Evolutionary conservation across 2,113 vertebrate species (phyloP), one percentile per base, ranked within the genome.

Genomic region (Caranx ignobilis): DNA sequence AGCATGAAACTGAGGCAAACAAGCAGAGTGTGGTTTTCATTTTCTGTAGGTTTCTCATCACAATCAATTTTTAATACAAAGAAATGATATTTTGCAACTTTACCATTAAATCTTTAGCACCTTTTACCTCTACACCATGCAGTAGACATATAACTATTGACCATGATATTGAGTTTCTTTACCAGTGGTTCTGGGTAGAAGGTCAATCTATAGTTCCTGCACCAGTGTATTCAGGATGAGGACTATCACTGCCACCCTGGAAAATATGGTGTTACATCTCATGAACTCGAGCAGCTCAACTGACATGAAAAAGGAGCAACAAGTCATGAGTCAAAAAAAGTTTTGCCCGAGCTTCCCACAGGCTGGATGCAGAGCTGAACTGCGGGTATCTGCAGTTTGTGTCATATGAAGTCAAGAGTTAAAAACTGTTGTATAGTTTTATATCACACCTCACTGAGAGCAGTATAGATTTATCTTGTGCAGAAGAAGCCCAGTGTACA

Each of bases 181-280:
- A 7, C 16, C 62, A 32, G 50, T 6, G 13, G 31, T 11, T 16
- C 9, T 48, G 11, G 7, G 19, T 39, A 21, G 69, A 70, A 66
- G 64, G 48, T 71, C 59, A 75, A 26, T 63, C 41, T 59, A 32
- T 66, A 35, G 39, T 59, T 71, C 35, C 35, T 13, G 37, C 55
- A 35, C 3, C 7, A n/a, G 6, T 3, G 47, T 5, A 34, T 15
- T 15, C 5, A 45, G 26, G 13, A 56, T 6, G 37, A 48, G 3
- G 8, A 9, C 32, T 35, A 41, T 66, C 26, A 13, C 16, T 11
- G 45, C 5, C 43, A 34, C 16, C 41, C 43, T 26, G 18, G 18
- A 56, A 65, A 78, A 43, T 13, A 66, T 32, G 41, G 6, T n/a
- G 48, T 34, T 26, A 15, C 21, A 15, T 70, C 37, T 75, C 11